Conservation (phyloP, 2,113 vertebrate species). For the Mobula birostris region DNA sequence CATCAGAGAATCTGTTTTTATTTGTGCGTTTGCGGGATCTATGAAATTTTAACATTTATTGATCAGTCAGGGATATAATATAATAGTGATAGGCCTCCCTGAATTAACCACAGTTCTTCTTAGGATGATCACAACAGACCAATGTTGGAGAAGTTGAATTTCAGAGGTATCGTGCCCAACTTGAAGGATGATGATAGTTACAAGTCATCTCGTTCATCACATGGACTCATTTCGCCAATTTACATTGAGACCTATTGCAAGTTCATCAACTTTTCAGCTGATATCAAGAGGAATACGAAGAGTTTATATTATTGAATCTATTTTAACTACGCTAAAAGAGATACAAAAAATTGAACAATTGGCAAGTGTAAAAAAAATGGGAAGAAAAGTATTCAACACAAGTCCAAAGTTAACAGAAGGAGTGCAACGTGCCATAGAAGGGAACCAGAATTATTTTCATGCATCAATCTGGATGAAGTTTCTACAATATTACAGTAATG, state of each 20-base stretch:
- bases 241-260: not conserved
- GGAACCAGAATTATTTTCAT: not conserved
- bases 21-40: not conserved
- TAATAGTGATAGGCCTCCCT: not conserved
- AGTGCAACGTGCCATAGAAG: not conserved
- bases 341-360: not conserved
- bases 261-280: not conserved
- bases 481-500: not conserved
- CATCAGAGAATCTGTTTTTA: not conserved
- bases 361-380: too few relatives aligned
- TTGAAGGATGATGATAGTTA: not conserved
- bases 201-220: not conserved
- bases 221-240: not conserved
- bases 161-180: not conserved
- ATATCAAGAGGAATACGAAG: not conserved
- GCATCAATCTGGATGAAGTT: not conserved
- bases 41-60: not conserved
- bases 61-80: not conserved
- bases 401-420: not conserved
- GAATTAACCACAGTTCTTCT: not conserved
- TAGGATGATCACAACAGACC: not conserved
- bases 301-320: too few relatives aligned
- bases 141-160: not conserved
- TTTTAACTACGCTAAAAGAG: not conserved
- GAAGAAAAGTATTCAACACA: not conserved